Evolutionary conservation across 2,113 vertebrate genomes (phyloP).

Genomic region (Neotoma lepida): DNA sequence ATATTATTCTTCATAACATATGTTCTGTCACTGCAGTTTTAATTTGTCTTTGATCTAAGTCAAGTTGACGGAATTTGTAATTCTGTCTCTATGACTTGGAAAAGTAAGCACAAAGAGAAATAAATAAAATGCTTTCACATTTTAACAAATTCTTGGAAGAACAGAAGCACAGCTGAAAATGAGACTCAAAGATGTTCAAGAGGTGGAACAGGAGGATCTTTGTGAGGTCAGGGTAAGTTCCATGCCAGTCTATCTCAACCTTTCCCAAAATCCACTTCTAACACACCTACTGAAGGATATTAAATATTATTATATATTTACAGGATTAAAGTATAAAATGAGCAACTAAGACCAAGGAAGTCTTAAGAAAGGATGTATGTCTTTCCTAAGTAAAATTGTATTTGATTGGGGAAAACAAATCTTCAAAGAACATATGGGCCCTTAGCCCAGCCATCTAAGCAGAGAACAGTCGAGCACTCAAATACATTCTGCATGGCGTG

Average conservation of each 20-base stretch:
- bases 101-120: not conserved
- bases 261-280: not conserved
- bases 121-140: not conserved
- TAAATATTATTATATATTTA: slow-evolving; percentile 22
- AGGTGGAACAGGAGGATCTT: not conserved
- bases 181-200: not conserved
- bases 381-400: not conserved
- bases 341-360: not conserved
- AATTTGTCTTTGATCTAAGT: not conserved
- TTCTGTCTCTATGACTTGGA: not conserved
- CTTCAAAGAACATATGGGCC: not conserved
- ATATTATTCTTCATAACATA: not conserved
- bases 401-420: slow-evolving; percentile 16
- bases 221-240: not conserved
- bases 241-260: no score
- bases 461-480: not conserved
- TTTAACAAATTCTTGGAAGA: not conserved
- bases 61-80: not conserved
- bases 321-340: not conserved
- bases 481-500: not conserved
- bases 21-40: not conserved
- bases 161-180: not conserved
- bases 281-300: not conserved
- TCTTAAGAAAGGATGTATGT: slow-evolving; percentile 10
- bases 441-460: not conserved